Evolutionary conservation across 1,140 invertebrate genomes (phyloP), one percentile per base, ranked within the genome.

Genomic region (Aphidius gifuensis): DNA sequence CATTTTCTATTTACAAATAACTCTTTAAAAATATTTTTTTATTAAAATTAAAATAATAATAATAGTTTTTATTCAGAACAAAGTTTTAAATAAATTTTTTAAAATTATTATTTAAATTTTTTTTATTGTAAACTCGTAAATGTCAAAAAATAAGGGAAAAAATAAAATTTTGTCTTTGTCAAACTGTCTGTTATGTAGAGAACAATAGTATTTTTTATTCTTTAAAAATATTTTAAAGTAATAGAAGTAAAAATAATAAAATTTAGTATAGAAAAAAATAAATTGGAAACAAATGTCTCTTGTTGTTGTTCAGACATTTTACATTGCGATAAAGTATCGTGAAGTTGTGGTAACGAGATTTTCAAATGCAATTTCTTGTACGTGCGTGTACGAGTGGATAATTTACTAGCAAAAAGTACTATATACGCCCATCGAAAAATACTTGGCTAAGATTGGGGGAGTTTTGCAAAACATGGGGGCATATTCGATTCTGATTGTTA

Each of bases 221-320:
- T 8, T 6, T 47, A 46, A 40, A 5, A 23, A 8, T 8, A 45
- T 23, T 9, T 39, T 9, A 61, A 48, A 45, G 16, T 16, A 61
- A 48, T 16, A 58, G 16, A 16, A 47, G 53, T 23, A 44, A 61
- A 58, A 61, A 60, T 51, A 58, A 50, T 51, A 58, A 50, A 67
- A 60, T 57, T 61, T 55, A 55, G 56, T 61, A 61, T 21, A 49
- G 63, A 45, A 45, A 49, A 62, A 59, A 66, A 56, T 60, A 8
- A 38, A 50, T 38, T 49, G 59, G 61, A 64, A 65, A 71, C 69
- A 60, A 71, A 61, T 50, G 54, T 32, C 23, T 32, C 51, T 59
- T 53, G 67, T 65, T 64, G 64, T 61, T 61, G 32, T n/a, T 21
- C 56, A 11, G 39, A 53, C 53, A 32, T 47, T 56, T 61, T 48